Evolutionary conservation across 1,140 invertebrate species (phyloP).

Genomic region (Melipona quadrifasciata): DNA sequence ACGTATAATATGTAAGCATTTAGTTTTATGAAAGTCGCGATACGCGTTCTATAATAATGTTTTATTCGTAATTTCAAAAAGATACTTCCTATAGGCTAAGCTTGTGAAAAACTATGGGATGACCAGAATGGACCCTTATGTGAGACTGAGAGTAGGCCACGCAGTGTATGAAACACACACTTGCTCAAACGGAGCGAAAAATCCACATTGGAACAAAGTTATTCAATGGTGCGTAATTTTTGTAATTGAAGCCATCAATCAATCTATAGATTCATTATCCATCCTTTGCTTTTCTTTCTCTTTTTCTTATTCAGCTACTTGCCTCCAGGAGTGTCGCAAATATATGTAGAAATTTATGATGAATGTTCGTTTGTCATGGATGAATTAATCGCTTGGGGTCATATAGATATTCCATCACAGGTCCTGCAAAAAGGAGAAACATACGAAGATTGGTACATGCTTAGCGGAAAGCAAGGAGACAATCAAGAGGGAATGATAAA

Average conservation of each 20-base stretch:
- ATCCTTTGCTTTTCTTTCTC: background rate
- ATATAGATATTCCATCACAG: slow-evolving; percentile 90
- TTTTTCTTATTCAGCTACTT: slow-evolving; percentile 86
- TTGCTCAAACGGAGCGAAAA: slow-evolving; percentile 96
- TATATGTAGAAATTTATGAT: slow-evolving; percentile 97
- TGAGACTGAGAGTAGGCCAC: slow-evolving; percentile 94
- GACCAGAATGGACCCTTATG: slow-evolving; percentile 98
- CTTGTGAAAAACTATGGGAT: slow-evolving; percentile 98
- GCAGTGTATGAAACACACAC: slow-evolving; percentile 97
- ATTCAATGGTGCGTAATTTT: slow-evolving; percentile 89
- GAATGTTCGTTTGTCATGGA: slow-evolving; percentile 98
- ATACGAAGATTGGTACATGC: slow-evolving; percentile 95
- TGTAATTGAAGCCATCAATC: background rate
- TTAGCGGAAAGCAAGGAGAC: slow-evolving; percentile 96
- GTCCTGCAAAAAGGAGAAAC: slow-evolving; percentile 92
- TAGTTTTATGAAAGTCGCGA: background rate
- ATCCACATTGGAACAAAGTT: slow-evolving; percentile 96
- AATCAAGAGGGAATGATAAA: slow-evolving; percentile 94
- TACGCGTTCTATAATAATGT: slow-evolving; percentile 38
- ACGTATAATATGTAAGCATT: background rate
- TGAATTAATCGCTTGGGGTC: slow-evolving; percentile 96
- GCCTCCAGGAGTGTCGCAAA: slow-evolving; percentile 92
- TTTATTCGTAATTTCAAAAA: slow-evolving; percentile 28
- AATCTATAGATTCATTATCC: slow-evolving; percentile 21
- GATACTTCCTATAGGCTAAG: slow-evolving; percentile 85